Percentiles rank a stretch among this genome's conserved stretches.
Evolutionary conservation across 2,797 vertebrate species (phyloP).

Genomic region (Nyctibius grandis): DNA sequence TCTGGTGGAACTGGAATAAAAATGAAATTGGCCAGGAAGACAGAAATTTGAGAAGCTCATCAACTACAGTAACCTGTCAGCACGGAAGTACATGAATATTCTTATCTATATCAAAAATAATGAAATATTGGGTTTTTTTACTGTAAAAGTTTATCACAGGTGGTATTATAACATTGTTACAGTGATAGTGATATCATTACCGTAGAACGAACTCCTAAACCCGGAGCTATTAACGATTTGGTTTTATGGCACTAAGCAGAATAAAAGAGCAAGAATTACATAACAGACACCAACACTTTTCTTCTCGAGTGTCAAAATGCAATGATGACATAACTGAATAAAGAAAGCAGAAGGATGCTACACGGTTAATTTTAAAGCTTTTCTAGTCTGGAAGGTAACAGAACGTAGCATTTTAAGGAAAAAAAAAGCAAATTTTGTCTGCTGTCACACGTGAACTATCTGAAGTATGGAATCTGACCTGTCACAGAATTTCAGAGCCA

Average conservation of each 20-base stretch:
- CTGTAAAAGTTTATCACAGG: rapidly evolving
- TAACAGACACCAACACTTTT: not conserved
- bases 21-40: not conserved
- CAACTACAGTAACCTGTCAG: not conserved
- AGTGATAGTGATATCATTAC: not conserved
- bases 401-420: not conserved
- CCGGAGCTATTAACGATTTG: not conserved
- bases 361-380: not conserved
- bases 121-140: not conserved
- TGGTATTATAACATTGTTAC: not conserved
- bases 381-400: not conserved
- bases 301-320: not conserved
- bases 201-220: not conserved
- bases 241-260: not conserved
- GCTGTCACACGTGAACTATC: not conserved
- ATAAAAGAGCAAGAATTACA: not conserved
- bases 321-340: not conserved
- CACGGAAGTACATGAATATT: not conserved
- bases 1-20: not conserved
- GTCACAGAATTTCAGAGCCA: not conserved
- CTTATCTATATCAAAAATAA: not conserved
- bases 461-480: not conserved
- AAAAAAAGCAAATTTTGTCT: not conserved
- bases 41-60: not conserved
- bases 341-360: not conserved